Conservation (phyloP, 1,140 invertebrate species). For the Geopemphigus sp. region DNA sequence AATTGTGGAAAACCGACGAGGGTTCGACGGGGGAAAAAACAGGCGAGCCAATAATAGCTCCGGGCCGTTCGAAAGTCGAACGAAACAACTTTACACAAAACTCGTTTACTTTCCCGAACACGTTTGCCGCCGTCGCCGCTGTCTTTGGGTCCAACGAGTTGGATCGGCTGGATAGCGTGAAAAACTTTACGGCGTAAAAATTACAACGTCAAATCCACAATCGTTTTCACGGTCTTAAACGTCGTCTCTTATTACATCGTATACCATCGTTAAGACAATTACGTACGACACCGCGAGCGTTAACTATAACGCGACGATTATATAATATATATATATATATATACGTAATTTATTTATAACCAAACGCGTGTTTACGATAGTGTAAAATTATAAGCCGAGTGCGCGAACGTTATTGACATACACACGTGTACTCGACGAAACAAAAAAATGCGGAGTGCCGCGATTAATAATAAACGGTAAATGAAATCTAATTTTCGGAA, state of each 20-base stretch:
- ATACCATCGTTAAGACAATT: no score
- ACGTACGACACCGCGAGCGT: no score
- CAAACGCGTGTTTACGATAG: not conserved
- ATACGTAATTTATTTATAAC: not conserved
- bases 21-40: not conserved
- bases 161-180: not conserved
- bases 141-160: not conserved
- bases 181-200: not conserved
- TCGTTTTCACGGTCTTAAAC: no score
- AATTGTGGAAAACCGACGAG: not conserved
- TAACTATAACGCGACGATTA: no score
- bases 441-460: not conserved
- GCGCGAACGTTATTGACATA: not conserved
- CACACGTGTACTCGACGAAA: not conserved
- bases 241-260: no score
- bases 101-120: not conserved
- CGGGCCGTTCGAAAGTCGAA: not conserved
- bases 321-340: no score
- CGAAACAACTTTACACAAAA: conserved; percentile 8
- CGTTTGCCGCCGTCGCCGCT: not conserved
- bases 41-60: not conserved
- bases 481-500: not conserved
- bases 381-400: not conserved
- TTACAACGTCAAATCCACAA: not conserved
- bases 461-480: not conserved